Evolutionary conservation across 2,888 invertebrate genomes (phyloP).

Genomic region (Laothoe populi): DNA sequence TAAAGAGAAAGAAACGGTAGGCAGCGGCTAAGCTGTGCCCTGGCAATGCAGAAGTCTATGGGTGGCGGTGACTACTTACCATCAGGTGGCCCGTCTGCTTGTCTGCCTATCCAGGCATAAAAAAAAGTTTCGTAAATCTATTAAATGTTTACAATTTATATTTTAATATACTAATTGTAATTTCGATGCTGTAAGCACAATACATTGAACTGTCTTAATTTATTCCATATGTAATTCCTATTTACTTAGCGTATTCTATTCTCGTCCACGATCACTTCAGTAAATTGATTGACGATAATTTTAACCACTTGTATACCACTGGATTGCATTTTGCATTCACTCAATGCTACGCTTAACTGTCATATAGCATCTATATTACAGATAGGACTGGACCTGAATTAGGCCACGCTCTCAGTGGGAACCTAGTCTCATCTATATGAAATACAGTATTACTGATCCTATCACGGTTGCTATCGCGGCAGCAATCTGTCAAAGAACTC

Average conservation of each 20-base stretch:
- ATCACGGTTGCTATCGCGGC: no score
- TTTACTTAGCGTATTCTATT: conserved; percentile 18
- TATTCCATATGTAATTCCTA: conserved; percentile 5
- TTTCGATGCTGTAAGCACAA: conserved; percentile 5
- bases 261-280: conserved; percentile 21
- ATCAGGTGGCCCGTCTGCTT: no score
- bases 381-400: not conserved
- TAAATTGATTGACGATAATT: conserved; percentile 24
- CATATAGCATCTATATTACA: conserved; percentile 13
- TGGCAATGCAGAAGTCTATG: no score
- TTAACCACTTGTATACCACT: conserved; percentile 13
- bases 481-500: no score
- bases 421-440: no score
- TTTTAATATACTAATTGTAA: not conserved
- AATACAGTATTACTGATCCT: no score
- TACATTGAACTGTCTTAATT: conserved; percentile 13
- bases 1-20: no score
- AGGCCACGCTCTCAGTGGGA: conserved; percentile 13
- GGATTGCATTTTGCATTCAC: conserved; percentile 18
- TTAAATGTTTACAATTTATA: not conserved
- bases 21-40: no score
- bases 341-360: conserved; percentile 12
- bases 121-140: no score
- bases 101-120: no score
- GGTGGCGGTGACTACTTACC: no score